phyloP scores from a whole-genome alignment of 2,797 vertebrate genomes.

The Lithobates sylvaticus region DNA sequence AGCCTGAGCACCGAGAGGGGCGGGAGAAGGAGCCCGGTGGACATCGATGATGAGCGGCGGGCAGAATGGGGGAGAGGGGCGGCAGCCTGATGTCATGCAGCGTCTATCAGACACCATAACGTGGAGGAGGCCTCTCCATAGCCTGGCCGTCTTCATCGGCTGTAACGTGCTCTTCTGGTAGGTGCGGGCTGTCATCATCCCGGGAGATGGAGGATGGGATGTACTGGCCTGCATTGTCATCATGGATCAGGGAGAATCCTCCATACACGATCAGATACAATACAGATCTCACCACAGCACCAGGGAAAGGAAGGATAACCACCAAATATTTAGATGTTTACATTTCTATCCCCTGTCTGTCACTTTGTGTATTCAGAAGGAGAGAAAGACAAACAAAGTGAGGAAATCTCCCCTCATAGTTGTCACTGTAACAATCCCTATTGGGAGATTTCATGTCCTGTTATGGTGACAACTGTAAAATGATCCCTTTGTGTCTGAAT shows the following conservation, averaged over 20 bases:
- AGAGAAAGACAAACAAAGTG: too few species aligned
- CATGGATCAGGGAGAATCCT: too few species aligned
- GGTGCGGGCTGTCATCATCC: slow-evolving; percentile 63
- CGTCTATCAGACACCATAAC: slow-evolving; percentile 73
- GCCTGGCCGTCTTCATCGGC: slow-evolving; percentile 80
- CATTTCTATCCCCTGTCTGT: too few species aligned
- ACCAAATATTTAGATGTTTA: too few species aligned
- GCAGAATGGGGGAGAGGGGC: slow-evolving; percentile 60
- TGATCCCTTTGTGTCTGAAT: too few species aligned
- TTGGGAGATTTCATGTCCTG: too few species aligned
- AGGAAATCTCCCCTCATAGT: too few species aligned
- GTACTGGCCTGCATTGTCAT: not conserved
- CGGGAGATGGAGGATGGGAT: not conserved
- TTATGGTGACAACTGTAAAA: too few species aligned
- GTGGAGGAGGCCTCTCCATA: slow-evolving; percentile 85
- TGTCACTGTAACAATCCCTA: too few species aligned
- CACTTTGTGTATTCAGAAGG: too few species aligned
- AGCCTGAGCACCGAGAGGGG: slow-evolving; percentile 26
- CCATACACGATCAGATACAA: not conserved
- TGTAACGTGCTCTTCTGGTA: slow-evolving; percentile 88
- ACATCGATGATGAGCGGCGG: slow-evolving; percentile 2
- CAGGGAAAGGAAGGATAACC: too few species aligned
- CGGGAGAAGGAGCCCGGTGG: not conserved
- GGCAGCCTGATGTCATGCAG: slow-evolving; percentile 65
- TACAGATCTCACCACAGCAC: too few species aligned